Evolutionary conservation across 2,888 invertebrate species (phyloP).

Genomic region (Criorhina ranunculi): DNA sequence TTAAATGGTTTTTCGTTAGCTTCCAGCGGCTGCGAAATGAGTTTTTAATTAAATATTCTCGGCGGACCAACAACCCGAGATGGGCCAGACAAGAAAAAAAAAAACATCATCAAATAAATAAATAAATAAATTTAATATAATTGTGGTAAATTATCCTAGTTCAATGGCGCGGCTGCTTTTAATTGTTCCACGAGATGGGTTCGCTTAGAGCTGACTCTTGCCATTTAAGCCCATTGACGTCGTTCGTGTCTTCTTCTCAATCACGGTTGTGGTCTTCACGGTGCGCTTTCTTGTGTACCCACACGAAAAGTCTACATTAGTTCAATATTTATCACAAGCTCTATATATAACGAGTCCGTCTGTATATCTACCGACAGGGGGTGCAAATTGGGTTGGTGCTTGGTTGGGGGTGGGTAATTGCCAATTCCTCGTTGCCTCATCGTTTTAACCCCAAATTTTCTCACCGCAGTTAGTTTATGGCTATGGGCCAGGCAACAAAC

Average conservation of each 20-base stretch:
- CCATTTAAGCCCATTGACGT: slow-evolving; percentile 6
- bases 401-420: slow-evolving; percentile 45
- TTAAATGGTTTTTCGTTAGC: slow-evolving; percentile 75
- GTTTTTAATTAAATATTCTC: slow-evolving; percentile 81
- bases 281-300: background rate
- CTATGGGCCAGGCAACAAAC: slow-evolving; percentile 12
- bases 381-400: slow-evolving; percentile 10
- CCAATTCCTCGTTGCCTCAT: slow-evolving; percentile 38
- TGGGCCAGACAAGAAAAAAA: slow-evolving; percentile 35
- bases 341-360: slow-evolving; percentile 9
- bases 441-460: slow-evolving; percentile 56
- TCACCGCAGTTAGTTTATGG: slow-evolving; percentile 47
- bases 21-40: slow-evolving; percentile 78
- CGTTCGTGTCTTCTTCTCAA: slow-evolving; percentile 25
- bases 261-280: slow-evolving; percentile 41
- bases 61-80: slow-evolving; percentile 49
- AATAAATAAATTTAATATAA: slow-evolving; percentile 78
- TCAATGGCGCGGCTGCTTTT: slow-evolving; percentile 72
- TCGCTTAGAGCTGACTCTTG: slow-evolving; percentile 42
- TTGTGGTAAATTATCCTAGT: slow-evolving; percentile 79
- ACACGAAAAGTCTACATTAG: background rate
- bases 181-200: slow-evolving; percentile 59
- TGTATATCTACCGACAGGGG: slow-evolving; percentile 23
- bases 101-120: slow-evolving; percentile 9
- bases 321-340: slow-evolving; percentile 47